Conservation (phyloP, 2,113 vertebrate species). For the Collichthys lucidus region DNA sequence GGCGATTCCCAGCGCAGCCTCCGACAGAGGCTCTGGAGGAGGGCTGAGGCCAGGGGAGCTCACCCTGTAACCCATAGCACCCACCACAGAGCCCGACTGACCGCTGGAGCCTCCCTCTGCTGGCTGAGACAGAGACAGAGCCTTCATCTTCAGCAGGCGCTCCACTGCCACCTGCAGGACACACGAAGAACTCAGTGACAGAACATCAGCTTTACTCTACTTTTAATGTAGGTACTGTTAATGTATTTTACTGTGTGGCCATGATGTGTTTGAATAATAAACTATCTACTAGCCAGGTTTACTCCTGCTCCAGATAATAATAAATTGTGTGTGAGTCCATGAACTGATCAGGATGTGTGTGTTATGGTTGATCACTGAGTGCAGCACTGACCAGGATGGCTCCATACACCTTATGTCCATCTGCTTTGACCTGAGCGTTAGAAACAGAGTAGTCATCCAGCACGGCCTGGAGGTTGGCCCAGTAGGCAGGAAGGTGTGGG, state of each 20-base stretch:
- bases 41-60: constrained; percentile 87
- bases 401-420: constrained; percentile 94
- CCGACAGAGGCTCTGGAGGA: constrained; percentile 81
- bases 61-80: constrained; percentile 58
- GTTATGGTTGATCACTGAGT: neutral
- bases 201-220: neutral
- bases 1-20: constrained; percentile 80
- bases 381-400: constrained; percentile 89
- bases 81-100: constrained; percentile 41
- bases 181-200: neutral
- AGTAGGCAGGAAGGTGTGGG: constrained; percentile 92
- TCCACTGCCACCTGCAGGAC: constrained; percentile 90
- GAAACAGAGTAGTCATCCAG: constrained; percentile 93
- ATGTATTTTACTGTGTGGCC: too few species aligned
- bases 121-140: constrained; percentile 76
- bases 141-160: constrained; percentile 92
- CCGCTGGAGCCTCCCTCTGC: constrained; percentile 48
- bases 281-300: too few species aligned
- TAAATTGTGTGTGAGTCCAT: too few species aligned
- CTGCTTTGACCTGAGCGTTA: constrained; percentile 94
- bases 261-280: too few species aligned
- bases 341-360: too few species aligned
- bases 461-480: constrained; percentile 93
- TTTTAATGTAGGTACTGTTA: too few species aligned
- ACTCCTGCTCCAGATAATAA: too few species aligned